Evolutionary conservation across 2,888 invertebrate species (phyloP), one percentile per base, ranked within the genome.

Genomic region (Sabatieria punctata): DNA sequence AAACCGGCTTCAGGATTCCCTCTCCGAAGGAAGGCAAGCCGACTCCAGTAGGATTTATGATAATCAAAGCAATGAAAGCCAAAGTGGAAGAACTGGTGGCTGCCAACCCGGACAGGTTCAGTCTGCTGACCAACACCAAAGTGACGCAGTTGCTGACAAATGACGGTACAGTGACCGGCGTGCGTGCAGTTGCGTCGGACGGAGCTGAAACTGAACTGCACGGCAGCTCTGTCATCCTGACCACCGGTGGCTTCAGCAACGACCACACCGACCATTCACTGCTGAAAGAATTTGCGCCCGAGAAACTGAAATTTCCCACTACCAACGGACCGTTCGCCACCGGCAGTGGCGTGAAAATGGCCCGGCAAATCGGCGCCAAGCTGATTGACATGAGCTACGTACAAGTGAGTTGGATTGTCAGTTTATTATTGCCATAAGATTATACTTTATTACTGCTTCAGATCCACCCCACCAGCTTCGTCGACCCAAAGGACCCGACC

Each of bases 11-110:
- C n/a, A 60, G 57, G 60, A 53, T 63, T 44, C 61, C 61, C n/a
- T 59, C 60, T 4, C 61, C 61, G 22, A 63, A 63, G 47, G 63
- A 63, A 43, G 63, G 62, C 36, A 53, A 55, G 45, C 61, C 63
- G 2, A 50, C 56, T 42, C 63, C 63, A 1, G 60, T 64, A 38
- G 63, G 63, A 26, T 54, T 63, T 41, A 57, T 57, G 25, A 63
- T 64, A 42, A 64, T 63, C 47, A 53, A 55, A n/a, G 54, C 57
- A 8, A 48, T 63, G 38, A 53, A 54, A 43, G 46, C 50, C 15
- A 48, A 53, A 18, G 35, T 63, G 13, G 44, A 54, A 19, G 49
- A 53, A 23, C 52, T 23, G 8, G 21, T 25, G 22, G 24, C 15
- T 3, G 19, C 11, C 18, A 23, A n/a, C 18, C n/a, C 35, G n/a